These are phyloP conservation scores for Hetaerina titia DNA, from an alignment of 2,888 invertebrate species.

Conservation along the genomic window DNA sequence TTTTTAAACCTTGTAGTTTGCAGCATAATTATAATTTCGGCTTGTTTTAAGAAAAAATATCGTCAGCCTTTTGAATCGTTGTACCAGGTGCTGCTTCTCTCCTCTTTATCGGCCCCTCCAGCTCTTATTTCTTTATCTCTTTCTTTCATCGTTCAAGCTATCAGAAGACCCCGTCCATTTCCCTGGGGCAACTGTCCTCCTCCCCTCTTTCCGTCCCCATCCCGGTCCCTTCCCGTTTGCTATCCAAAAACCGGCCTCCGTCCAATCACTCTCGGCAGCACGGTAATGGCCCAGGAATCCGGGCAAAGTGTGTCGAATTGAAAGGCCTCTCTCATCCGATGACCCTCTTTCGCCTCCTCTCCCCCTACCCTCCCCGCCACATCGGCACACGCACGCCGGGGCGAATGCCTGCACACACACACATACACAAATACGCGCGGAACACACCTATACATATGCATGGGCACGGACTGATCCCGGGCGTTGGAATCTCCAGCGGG, in stretches of 20 bases:
- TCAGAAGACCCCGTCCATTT: neutral
- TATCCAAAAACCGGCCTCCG: neutral
- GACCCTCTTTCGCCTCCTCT: too few relatives aligned
- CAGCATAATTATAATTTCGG: too few relatives aligned
- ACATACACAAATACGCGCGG: too few relatives aligned
- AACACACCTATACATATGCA: too few relatives aligned
- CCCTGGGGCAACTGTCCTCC: neutral
- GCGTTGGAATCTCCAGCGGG: too few relatives aligned
- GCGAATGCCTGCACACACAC: too few relatives aligned
- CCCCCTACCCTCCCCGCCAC: too few relatives aligned
- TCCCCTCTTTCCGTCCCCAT: neutral
- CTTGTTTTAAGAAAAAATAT: too few relatives aligned
- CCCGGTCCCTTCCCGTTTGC: neutral
- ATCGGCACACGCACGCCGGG: too few relatives aligned
- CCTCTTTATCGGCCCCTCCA: neutral
- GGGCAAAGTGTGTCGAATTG: constrained; percentile 7
- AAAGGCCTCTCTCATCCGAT: neutral
- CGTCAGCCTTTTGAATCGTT: too few relatives aligned
- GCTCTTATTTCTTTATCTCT: neutral
- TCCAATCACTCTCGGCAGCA: neutral
- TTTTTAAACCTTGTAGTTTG: too few relatives aligned
- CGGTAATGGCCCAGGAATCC: constrained; percentile 35
- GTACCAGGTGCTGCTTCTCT: neutral
- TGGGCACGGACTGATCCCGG: too few relatives aligned
- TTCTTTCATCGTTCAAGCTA: neutral